Evolutionary conservation across 2,888 invertebrate species (phyloP).

Genomic region (Diarsia brunnea): DNA sequence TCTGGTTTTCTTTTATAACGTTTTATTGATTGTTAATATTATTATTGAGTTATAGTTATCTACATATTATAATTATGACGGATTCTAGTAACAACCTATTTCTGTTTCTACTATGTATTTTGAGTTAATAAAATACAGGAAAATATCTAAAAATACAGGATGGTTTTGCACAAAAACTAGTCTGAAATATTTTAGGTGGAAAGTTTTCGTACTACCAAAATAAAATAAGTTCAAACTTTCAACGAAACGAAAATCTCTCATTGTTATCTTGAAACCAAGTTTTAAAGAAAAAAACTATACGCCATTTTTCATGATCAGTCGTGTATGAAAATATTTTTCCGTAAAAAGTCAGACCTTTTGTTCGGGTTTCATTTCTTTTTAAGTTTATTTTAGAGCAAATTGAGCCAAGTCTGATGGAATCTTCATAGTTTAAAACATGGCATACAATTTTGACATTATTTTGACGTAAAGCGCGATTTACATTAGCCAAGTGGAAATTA

Average conservation of each 20-base stretch:
- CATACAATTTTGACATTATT: not conserved
- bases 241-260: not conserved
- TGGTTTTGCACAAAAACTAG: not conserved
- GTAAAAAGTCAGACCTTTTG: not conserved
- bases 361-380: not conserved
- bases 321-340: conserved; percentile 6
- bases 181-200: not conserved
- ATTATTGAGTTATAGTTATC: too few species aligned
- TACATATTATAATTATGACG: too few species aligned
- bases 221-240: not conserved
- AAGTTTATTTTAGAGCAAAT: conserved; percentile 7
- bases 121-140: too few species aligned
- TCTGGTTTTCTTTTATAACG: too few species aligned
- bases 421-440: not conserved
- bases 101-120: too few species aligned
- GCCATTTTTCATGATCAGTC: conserved; percentile 24
- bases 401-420: not conserved
- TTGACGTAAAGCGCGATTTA: not conserved
- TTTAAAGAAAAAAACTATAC: not conserved
- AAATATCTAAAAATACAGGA: too few species aligned
- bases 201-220: not conserved
- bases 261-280: conserved; percentile 9
- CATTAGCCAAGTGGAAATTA: not conserved
- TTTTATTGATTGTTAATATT: too few species aligned
- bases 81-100: too few species aligned